phyloP scores from a whole-genome alignment of 2,797 vertebrate species.

The Rhinophrynus dorsalis region DNA sequence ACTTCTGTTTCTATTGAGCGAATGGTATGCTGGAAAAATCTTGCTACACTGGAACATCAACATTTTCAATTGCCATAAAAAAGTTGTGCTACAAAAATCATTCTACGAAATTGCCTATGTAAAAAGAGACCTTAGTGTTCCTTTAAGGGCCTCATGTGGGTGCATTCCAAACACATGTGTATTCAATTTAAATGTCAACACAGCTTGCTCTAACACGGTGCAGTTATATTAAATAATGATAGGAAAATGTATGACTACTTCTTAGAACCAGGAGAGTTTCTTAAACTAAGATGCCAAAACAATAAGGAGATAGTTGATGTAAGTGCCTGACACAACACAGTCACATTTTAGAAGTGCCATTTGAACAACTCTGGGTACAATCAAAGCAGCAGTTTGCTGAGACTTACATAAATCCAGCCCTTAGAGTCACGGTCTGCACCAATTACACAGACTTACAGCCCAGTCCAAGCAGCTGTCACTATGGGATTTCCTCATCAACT shows the following conservation, averaged over 20 bases:
- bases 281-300: background rate
- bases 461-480: slow-evolving; percentile 45
- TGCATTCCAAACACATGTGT: slow-evolving; percentile 13
- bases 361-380: slow-evolving; percentile 19
- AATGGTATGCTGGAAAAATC: too few species aligned
- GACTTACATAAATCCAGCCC: slow-evolving; percentile 43
- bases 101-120: too few species aligned
- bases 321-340: slow-evolving; percentile 12
- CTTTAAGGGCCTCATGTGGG: too few species aligned
- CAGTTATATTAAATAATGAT: slow-evolving; percentile 8
- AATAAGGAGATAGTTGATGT: background rate
- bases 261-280: background rate
- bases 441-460: slow-evolving; percentile 43
- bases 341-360: slow-evolving; percentile 10
- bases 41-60: too few species aligned
- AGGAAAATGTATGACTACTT: background rate
- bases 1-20: too few species aligned
- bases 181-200: slow-evolving; percentile 18
- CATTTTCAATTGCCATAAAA: too few species aligned
- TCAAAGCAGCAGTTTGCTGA: slow-evolving; percentile 36
- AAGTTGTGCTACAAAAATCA: too few species aligned
- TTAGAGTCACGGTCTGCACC: slow-evolving; percentile 16
- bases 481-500: slow-evolving; percentile 46
- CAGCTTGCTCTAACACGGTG: slow-evolving; percentile 2
- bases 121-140: too few species aligned